Conservation (phyloP, 2,113 vertebrate species). For the Leucosticte australis region DNA sequence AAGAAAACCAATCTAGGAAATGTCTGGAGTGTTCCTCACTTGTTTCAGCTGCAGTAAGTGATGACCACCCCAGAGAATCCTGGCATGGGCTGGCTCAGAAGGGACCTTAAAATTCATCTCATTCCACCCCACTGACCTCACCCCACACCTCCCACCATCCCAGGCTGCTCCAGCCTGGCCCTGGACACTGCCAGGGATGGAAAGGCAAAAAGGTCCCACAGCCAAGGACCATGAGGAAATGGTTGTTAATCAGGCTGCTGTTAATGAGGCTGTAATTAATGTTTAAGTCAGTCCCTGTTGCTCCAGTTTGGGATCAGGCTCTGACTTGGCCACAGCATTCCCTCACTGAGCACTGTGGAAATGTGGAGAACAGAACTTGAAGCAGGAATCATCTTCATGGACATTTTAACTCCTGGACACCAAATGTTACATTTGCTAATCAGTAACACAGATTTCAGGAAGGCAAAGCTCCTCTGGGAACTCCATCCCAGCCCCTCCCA, state of each 20-base stretch:
- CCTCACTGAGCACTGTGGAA: neutral
- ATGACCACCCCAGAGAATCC: neutral
- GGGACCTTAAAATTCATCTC: fast-evolving
- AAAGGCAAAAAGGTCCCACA: neutral
- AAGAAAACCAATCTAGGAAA: neutral
- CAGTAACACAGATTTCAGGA: neutral
- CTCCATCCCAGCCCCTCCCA: neutral
- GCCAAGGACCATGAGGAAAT: neutral
- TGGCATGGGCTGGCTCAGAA: neutral
- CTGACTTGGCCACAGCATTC: neutral
- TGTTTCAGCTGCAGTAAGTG: neutral
- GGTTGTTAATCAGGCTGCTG: neutral
- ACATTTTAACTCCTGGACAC: neutral
- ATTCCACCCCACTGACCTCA: neutral
- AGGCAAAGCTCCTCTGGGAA: neutral
- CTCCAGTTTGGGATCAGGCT: neutral
- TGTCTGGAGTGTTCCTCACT: fast-evolving
- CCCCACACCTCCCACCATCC: fast-evolving
- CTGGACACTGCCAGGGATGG: neutral
- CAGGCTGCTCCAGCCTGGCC: neutral
- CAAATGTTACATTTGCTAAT: neutral
- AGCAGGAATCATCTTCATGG: neutral
- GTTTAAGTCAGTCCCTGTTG: neutral
- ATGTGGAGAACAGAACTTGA: neutral
- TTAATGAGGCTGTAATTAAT: neutral